These are phyloP conservation scores for Micrasema minimum DNA, from an alignment of 1,140 invertebrate genomes.

Conservation along the genomic window DNA sequence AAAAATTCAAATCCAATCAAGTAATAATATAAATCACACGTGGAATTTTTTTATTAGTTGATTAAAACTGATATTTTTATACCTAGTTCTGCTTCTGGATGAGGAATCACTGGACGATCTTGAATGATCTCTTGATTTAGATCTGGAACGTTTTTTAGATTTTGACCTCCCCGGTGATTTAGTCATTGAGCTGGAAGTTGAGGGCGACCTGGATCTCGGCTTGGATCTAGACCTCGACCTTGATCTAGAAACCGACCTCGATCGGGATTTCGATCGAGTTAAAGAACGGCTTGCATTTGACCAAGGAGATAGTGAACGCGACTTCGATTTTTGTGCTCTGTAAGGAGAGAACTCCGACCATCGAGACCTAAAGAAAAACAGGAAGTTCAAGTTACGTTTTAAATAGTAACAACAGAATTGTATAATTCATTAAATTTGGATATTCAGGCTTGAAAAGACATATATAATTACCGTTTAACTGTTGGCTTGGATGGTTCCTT, in stretches of 20 bases:
- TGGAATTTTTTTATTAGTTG: too few relatives aligned
- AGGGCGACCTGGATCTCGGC: slow-evolving; percentile 61
- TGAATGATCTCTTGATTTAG: slow-evolving; percentile 58
- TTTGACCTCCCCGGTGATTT: slow-evolving; percentile 40
- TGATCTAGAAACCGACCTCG: slow-evolving; percentile 54
- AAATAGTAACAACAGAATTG: too few relatives aligned
- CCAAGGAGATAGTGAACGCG: slow-evolving; percentile 59
- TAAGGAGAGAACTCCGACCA: slow-evolving; percentile 41
- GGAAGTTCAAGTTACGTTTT: too few relatives aligned
- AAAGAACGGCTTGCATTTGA: slow-evolving; percentile 56
- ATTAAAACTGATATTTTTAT: background rate
- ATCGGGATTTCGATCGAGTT: slow-evolving; percentile 62
- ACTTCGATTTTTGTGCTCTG: slow-evolving; percentile 55
- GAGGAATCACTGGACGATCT: slow-evolving; percentile 51
- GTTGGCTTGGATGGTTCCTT: slow-evolving; percentile 31
- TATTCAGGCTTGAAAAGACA: too few relatives aligned
- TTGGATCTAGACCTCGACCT: slow-evolving; percentile 56
- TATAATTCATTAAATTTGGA: too few relatives aligned
- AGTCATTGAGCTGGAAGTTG: slow-evolving; percentile 54
- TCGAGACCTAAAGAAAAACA: slow-evolving; percentile 34
- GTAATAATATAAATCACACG: too few relatives aligned
- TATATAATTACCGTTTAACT: slow-evolving; percentile 18
- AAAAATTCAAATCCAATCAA: too few relatives aligned
- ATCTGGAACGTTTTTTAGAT: slow-evolving; percentile 56
- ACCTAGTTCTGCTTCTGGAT: slow-evolving; percentile 26